Base-by-base conservation (phyloP, 2,113 vertebrate genomes). In the Crotalus horridus region DNA sequence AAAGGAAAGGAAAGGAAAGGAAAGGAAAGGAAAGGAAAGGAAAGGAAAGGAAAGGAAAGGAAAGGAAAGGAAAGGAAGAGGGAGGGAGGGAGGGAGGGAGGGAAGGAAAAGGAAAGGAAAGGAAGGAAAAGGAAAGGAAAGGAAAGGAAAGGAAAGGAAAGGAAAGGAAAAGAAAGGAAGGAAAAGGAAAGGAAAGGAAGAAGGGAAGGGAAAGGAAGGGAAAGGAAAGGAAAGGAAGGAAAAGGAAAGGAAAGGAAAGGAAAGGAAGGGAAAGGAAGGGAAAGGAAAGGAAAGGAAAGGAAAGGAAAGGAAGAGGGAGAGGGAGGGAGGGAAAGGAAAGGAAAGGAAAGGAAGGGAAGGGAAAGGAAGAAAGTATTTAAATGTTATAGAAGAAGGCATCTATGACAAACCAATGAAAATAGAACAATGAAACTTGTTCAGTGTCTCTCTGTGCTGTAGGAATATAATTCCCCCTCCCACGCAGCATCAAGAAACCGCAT, bases 21-120 rank as follows among this genome's bases (percentile, higher is more conserved):
- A 3, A 48, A 1, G 1, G 46, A 0, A 1, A 48, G 6, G 46
- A 1, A 48, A 5, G 46, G 6, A 4, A 48, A 0, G 46, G 6
- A 48, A 48, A 0, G 46, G 46, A 4, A 48, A 0, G 46, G 1
- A 48, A 48, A 6, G 46, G 46, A 43, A 43, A 43, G 43, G 43
- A 43, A 43, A 43, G 3, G 43, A 43, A 43, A 2, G 43, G 43
- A 43, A 43, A 3, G 43, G 43, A 39, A 39, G 2, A 2, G 39
- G 2, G 2, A 39, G 39, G 39, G 2, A 39, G 39, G 39, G 39
- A 39, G n/a, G n/a, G n/a, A n/a, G n/a, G n/a, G n/a, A n/a, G n/a
- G n/a, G n/a, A 43, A 43, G 43, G 43, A 17, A 43, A 43, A 3
- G 43, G 43, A 43, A 43, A 43, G 43, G 43, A 43, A 43, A 0